Base-by-base conservation (phyloP, 2,888 invertebrate species). In the Mythimna impura region DNA sequence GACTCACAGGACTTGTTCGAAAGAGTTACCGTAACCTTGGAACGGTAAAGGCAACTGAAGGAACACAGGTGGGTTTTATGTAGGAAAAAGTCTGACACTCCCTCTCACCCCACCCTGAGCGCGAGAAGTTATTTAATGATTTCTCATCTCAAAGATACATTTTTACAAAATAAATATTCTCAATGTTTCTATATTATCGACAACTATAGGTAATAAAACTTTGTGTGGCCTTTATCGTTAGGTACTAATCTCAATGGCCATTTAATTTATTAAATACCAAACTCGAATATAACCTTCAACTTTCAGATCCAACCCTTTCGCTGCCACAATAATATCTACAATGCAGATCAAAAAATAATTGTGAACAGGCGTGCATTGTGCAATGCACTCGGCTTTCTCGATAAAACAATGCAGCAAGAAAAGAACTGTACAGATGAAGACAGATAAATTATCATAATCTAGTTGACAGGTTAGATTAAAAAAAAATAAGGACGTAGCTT, bases 321-420 rank as follows among this genome's bases (percentile, higher is more conserved):
- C 67, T 43, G 64, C 22, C 8, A 14, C 62, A 30, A 34, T 55
- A 43, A 17, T 47, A 17, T 47, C 47, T 47, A 68, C 22, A 67
- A 74, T 52, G 22, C 34, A 61, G 62, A 72, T 73, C 52, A 47
- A 61, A 79, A 78, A 63, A 68, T 47, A 22, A 54, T 25, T 69
- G 55, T 34, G 34, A 43, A 65, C 52, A 36, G 74, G 57, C 36
- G n/a, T 47, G 65, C 61, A 66, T 65, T 78, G 68, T 65, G 52
- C 36, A 78, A 57, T 54, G 68, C 61, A 65, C 17, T 62, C 61
- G 3, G 30, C 74, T 74, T 68, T 80, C 75, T 57, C 68, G 12
- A 57, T 10, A 9, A 74, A 62, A 74, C 65, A 80, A 78, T 58
- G 34, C 47, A 40, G 43, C 54, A 52, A 55, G 47, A 68, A 78